Percentiles rank a stretch among this genome's conserved stretches.
Conservation (phyloP, 2,888 invertebrate species). For the Dilophus febrilis region DNA sequence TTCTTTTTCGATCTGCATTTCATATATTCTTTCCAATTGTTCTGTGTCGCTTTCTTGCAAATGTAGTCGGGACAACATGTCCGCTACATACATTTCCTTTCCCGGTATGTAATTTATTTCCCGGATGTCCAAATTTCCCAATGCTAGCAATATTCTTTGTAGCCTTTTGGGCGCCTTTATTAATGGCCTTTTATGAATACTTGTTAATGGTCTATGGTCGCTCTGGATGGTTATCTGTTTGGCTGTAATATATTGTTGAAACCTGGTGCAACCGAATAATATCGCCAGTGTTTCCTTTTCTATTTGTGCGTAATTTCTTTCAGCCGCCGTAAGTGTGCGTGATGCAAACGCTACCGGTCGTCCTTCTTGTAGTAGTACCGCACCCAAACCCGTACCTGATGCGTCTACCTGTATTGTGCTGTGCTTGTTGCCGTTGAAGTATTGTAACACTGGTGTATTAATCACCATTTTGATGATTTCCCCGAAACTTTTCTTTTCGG, state of each 20-base stretch:
- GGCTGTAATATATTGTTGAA: conserved; percentile 13
- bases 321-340: conserved; percentile 13
- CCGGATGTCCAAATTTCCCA: conserved; percentile 11
- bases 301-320: conserved; percentile 11
- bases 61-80: conserved; percentile 6
- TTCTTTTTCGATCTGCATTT: no score
- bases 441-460: conserved; percentile 8
- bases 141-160: conserved; percentile 11
- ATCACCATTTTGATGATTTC: conserved; percentile 13
- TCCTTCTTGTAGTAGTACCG: conserved; percentile 6
- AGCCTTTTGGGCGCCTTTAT: conserved; percentile 6
- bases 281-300: conserved; percentile 12
- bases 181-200: conserved; percentile 10
- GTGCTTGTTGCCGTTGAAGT: not conserved
- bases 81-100: conserved; percentile 10
- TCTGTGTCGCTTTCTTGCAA: no score
- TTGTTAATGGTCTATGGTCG: conserved; percentile 12
- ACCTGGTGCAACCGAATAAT: conserved; percentile 9
- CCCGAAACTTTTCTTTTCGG: conserved; percentile 9
- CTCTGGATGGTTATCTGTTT: conserved; percentile 10
- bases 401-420: conserved; percentile 6
- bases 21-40: no score
- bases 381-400: conserved; percentile 6
- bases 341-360: conserved; percentile 13
- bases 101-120: conserved; percentile 9